phyloP scores from a whole-genome alignment of 2,888 invertebrate species.

The Diplazon laetatorius region DNA sequence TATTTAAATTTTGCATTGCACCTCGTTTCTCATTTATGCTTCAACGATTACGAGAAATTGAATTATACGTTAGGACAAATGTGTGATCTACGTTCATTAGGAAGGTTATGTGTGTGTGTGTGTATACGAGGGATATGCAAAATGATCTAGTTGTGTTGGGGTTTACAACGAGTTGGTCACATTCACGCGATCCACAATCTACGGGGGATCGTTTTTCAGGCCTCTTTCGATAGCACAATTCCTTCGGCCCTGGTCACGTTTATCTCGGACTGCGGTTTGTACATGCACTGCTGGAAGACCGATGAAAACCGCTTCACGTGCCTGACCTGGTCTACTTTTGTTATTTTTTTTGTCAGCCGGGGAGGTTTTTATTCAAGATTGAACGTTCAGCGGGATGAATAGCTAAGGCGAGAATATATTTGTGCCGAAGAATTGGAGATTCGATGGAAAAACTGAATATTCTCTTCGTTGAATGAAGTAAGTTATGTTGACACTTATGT shows the following conservation, averaged over 20 bases:
- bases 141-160: constrained; percentile 38
- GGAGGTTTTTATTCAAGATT: constrained; percentile 2
- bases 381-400: background rate
- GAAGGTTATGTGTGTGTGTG: constrained; percentile 17
- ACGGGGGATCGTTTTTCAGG: constrained; percentile 33
- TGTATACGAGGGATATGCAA: constrained; percentile 13
- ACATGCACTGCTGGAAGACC: constrained; percentile 32
- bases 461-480: too few relatives aligned
- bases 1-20: constrained; percentile 59
- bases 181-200: constrained; percentile 39
- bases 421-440: background rate
- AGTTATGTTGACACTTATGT: too few relatives aligned
- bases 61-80: constrained; percentile 34
- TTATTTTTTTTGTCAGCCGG: constrained; percentile 20
- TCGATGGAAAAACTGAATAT: background rate
- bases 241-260: constrained; percentile 32
- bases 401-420: background rate
- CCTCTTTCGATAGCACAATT: constrained; percentile 35
- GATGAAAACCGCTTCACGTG: constrained; percentile 45
- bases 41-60: constrained; percentile 15
- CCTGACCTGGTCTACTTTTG: constrained; percentile 53
- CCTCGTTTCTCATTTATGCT: constrained; percentile 15
- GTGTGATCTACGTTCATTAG: constrained; percentile 40
- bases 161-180: constrained; percentile 39
- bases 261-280: constrained; percentile 39